These are phyloP conservation scores for Ovibos moschatus DNA, from an alignment of 2,113 vertebrate genomes.

Conservation along the genomic window DNA sequence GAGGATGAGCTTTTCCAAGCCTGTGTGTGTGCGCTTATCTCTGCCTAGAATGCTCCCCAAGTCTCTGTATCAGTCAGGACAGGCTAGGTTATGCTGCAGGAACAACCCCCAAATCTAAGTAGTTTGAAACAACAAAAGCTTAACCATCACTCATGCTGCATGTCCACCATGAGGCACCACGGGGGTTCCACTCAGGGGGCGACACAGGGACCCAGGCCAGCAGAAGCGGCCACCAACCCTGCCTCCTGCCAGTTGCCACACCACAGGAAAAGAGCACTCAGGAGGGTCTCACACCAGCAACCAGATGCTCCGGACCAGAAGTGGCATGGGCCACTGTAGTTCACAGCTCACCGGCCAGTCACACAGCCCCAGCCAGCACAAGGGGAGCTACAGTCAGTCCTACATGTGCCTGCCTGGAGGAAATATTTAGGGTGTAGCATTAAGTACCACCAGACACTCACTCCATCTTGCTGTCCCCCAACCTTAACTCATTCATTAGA, in stretches of 20 bases:
- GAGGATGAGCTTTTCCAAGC: background rate
- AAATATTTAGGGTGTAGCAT: background rate
- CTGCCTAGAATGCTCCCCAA: background rate
- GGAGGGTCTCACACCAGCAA: background rate
- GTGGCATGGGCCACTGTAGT: fast-evolving
- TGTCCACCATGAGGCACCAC: background rate
- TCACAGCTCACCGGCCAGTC: background rate
- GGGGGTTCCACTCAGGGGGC: fast-evolving
- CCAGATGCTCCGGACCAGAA: background rate
- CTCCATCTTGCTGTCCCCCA: background rate
- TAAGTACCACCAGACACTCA: background rate
- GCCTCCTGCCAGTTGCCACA: background rate
- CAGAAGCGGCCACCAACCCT: background rate
- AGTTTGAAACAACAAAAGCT: background rate
- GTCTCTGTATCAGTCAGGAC: background rate
- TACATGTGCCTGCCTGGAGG: background rate
- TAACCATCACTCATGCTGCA: background rate
- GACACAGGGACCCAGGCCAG: background rate
- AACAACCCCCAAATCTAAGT: background rate
- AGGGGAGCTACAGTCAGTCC: background rate
- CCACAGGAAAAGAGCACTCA: background rate
- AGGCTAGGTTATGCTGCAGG: background rate
- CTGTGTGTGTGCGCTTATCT: background rate
- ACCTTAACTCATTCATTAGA: slow-evolving; percentile 3
- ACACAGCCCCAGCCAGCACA: background rate